A percentile compares a stretch with the other conserved stretches of the same genome.
These are phyloP conservation scores for Pagrus major DNA, from an alignment of 2,113 vertebrate genomes.

Conservation along the genomic window DNA sequence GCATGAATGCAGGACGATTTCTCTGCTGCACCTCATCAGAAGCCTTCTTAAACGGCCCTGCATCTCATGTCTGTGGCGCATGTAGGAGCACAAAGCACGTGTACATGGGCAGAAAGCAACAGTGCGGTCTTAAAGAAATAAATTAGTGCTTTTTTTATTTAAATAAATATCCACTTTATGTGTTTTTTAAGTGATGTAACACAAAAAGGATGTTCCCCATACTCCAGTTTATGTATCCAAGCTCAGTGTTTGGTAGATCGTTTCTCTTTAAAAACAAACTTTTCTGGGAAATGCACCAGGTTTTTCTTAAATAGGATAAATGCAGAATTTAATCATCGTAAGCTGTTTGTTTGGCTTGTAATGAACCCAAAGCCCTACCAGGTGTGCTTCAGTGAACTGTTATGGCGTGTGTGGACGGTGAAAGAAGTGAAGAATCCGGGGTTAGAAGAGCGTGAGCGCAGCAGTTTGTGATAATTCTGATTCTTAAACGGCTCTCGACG, in stretches of 20 bases:
- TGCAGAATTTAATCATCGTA: slow-evolving; percentile 2
- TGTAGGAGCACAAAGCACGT: not conserved
- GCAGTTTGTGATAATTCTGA: slow-evolving; percentile 38
- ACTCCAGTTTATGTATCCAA: not conserved
- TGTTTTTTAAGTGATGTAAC: not conserved
- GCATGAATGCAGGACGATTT: slow-evolving; percentile 50
- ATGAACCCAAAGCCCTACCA: slow-evolving; percentile 18
- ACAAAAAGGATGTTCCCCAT: not conserved
- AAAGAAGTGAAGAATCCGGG: slow-evolving; percentile 36
- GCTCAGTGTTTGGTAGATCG: not conserved
- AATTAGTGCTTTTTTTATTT: not conserved
- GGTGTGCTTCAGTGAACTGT: slow-evolving; percentile 38
- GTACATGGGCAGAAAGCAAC: slow-evolving; percentile 10
- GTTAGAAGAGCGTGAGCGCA: slow-evolving; percentile 34
- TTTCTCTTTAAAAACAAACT: slow-evolving; percentile 3
- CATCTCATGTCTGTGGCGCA: slow-evolving; percentile 8
- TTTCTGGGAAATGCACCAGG: slow-evolving; percentile 6
- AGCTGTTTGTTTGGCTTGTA: slow-evolving; percentile 37
- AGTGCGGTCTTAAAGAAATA: not conserved
- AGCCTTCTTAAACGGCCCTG: slow-evolving; percentile 20
- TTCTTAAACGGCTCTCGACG: slow-evolving; percentile 47
- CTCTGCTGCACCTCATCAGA: slow-evolving; percentile 45
- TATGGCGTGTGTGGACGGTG: slow-evolving; percentile 18
- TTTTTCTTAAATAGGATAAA: not conserved
- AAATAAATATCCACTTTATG: not conserved